A percentile compares a stretch with the other conserved stretches of the same genome.
These are phyloP conservation scores for Mastigias papua DNA, from an alignment of 30 jellyfish, hydroid and myxozoan species.

Conservation along the genomic window DNA sequence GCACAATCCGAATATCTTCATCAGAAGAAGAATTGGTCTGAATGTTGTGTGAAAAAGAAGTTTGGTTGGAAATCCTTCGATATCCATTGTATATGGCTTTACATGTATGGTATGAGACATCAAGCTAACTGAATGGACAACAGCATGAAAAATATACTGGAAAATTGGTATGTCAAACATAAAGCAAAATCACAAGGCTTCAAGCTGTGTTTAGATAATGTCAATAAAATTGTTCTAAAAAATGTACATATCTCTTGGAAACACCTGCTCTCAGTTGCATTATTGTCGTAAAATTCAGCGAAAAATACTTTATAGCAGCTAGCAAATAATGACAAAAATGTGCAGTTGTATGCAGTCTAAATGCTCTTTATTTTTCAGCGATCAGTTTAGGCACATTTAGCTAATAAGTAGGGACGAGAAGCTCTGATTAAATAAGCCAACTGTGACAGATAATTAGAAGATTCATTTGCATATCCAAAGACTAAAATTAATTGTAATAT, in stretches of 20 bases:
- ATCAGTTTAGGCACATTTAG: too few species aligned
- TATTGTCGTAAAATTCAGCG: neutral
- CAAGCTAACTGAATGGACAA: neutral
- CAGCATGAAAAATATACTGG: neutral
- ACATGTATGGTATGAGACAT: neutral
- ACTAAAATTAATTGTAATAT: too few species aligned
- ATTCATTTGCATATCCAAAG: too few species aligned
- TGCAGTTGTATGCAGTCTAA: too few species aligned
- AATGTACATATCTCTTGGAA: neutral
- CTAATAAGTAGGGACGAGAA: too few species aligned
- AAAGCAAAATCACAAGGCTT: neutral
- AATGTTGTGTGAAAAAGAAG: neutral
- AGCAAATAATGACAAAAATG: too few species aligned
- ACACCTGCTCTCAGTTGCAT: neutral
- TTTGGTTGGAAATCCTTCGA: neutral
- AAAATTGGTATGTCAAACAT: neutral
- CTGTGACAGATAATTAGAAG: too few species aligned
- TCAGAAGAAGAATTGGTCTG: neutral
- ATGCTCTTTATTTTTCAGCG: too few species aligned
- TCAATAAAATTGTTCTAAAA: neutral
- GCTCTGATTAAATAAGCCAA: too few species aligned
- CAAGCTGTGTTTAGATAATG: neutral
- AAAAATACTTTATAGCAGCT: too few species aligned
- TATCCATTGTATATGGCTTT: neutral
- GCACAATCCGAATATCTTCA: slow-evolving; percentile 19